Conservation (phyloP, 2,888 invertebrate species). For the Conchocele bisecta region DNA sequence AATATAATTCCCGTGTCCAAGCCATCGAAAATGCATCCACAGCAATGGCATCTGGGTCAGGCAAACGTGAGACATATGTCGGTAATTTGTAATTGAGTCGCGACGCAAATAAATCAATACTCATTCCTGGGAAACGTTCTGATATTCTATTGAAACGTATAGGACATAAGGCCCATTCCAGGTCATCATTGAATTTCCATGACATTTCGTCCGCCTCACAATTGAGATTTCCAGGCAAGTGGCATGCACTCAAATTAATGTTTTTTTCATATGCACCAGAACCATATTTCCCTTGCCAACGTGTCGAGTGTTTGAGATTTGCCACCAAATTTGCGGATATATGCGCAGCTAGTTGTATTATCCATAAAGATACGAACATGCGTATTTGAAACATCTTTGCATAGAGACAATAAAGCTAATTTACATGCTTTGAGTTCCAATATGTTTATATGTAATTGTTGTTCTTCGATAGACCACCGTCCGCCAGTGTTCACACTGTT, state of each 20-base stretch:
- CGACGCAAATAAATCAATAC: conserved; percentile 43
- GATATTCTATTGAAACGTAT: conserved; percentile 16
- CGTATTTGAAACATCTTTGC: conserved; percentile 1
- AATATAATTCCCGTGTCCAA: conserved; percentile 25
- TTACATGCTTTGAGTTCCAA: conserved; percentile 35
- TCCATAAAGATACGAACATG: conserved; percentile 22
- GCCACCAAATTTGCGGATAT: conserved; percentile 46
- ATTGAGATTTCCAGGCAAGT: conserved; percentile 39
- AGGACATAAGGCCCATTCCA: conserved; percentile 39
- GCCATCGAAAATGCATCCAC: conserved; percentile 42
- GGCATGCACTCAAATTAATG: conserved; percentile 28
- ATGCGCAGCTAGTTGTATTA: conserved; percentile 39
- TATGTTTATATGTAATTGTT: conserved; percentile 27
- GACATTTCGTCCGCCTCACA: conserved; percentile 34
- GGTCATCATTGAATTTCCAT: conserved; percentile 36
- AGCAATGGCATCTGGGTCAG: conserved; percentile 38
- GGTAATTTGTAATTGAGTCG: conserved; percentile 35
- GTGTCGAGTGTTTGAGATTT: conserved; percentile 16
- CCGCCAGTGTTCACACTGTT: not conserved
- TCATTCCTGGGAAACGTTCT: not conserved
- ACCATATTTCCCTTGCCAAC: conserved; percentile 24
- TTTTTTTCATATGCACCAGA: conserved; percentile 27
- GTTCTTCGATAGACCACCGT: conserved; percentile 27
- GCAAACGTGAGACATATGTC: conserved; percentile 34
- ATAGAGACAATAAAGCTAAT: conserved; percentile 6